These are phyloP conservation scores for Grantiella picta DNA, from an alignment of 2,113 vertebrate genomes.

Conservation along the genomic window DNA sequence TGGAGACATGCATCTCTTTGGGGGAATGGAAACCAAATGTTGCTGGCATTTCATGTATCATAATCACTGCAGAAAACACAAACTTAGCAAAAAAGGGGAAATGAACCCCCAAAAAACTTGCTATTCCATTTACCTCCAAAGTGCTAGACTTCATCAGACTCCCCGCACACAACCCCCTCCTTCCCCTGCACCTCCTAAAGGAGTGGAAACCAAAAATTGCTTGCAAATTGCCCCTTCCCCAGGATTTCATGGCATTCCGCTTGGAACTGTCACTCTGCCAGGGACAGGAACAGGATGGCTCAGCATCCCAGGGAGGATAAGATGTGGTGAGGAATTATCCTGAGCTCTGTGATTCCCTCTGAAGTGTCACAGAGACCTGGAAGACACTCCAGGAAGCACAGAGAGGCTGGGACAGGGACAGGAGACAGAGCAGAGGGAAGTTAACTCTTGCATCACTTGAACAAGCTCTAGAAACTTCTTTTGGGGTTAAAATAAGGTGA, in stretches of 20 bases:
- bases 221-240: neutral
- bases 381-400: neutral
- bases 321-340: rapidly evolving
- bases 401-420: neutral
- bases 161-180: neutral
- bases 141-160: neutral
- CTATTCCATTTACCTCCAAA: neutral
- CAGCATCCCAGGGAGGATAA: neutral
- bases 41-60: neutral
- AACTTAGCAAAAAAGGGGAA: neutral
- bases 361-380: neutral
- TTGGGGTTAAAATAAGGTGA: neutral
- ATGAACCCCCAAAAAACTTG: neutral
- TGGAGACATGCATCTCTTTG: constrained; percentile 18
- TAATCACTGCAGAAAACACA: neutral
- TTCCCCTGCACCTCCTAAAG: neutral
- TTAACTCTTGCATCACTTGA: neutral
- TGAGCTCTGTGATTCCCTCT: neutral
- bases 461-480: neutral
- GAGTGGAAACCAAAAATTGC: neutral
- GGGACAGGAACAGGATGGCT: neutral
- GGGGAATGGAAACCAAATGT: constrained; percentile 18
- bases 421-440: neutral
- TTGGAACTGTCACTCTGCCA: neutral
- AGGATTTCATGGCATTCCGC: neutral